A percentile compares a stretch with the other conserved stretches of the same genome.
Conservation (phyloP, 2,797 vertebrate genomes). For the Crax fasciolata region DNA sequence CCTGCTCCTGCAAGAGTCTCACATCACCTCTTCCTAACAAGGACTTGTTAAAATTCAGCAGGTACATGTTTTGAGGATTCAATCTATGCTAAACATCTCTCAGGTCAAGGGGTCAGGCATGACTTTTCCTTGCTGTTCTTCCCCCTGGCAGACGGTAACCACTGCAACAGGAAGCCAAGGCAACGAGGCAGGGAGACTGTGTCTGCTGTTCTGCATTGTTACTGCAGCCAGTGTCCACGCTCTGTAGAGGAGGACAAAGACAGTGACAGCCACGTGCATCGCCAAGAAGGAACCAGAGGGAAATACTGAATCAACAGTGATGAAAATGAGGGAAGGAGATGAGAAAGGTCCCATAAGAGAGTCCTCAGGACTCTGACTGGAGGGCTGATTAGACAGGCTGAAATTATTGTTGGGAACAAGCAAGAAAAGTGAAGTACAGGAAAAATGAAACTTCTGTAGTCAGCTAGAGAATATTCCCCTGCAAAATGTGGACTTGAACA, state of each 20-base stretch:
- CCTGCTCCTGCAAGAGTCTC: neutral
- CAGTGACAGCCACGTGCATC: fast-evolving
- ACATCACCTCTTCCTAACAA: neutral
- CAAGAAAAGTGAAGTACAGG: neutral
- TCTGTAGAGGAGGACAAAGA: neutral
- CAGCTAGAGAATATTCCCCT: neutral
- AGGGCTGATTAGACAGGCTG: neutral
- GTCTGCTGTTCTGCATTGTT: neutral
- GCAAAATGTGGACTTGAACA: neutral
- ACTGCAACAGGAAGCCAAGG: neutral
- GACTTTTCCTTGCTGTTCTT: neutral
- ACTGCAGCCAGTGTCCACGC: neutral
- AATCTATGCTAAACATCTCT: neutral
- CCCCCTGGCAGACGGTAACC: neutral
- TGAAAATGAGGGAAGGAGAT: neutral
- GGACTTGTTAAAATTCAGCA: constrained; percentile 31
- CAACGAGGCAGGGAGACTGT: neutral
- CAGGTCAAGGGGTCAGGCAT: neutral
- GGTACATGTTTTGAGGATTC: neutral
- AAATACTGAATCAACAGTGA: neutral
- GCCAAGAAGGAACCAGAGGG: neutral
- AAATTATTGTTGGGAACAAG: neutral
- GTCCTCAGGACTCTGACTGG: neutral
- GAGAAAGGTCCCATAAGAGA: neutral
- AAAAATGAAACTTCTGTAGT: neutral